Conservation (phyloP, 2,797 vertebrate species). For the Salmo trutta region DNA sequence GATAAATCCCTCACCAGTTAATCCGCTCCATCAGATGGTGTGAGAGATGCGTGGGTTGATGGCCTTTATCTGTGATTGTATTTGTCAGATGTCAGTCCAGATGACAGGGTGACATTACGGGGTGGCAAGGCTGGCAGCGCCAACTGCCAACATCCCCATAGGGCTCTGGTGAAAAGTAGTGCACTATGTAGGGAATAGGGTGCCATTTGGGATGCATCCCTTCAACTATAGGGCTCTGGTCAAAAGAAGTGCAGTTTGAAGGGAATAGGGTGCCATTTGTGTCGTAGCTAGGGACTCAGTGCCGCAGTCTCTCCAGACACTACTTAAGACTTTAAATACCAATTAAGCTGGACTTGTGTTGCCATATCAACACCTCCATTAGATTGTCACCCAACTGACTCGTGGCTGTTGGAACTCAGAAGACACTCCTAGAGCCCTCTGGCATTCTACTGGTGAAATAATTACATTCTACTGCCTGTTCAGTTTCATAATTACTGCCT, state of each 20-base stretch:
- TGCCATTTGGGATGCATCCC: not conserved
- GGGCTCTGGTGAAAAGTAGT: too few species aligned
- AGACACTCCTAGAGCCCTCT: conserved; percentile 41
- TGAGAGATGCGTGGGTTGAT: conserved; percentile 13
- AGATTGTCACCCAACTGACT: conserved; percentile 36
- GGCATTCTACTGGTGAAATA: conserved; percentile 66
- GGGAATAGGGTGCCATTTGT: too few species aligned
- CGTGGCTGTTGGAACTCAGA: not conserved
- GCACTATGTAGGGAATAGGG: not conserved
- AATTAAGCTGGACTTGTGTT: conserved; percentile 17
- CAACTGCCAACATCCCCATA: not conserved
- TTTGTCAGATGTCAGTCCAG: not conserved
- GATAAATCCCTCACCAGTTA: conserved; percentile 30
- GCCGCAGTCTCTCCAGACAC: too few species aligned
- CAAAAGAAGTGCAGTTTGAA: too few species aligned
- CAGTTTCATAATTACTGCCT: conserved; percentile 66
- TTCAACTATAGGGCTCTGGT: not conserved
- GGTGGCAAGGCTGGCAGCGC: not conserved
- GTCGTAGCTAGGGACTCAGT: too few species aligned
- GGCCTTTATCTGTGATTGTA: not conserved
- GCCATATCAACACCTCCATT: conserved; percentile 56
- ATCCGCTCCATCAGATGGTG: conserved; percentile 42
- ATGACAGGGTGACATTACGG: not conserved
- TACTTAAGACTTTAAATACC: not conserved
- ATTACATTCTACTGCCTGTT: conserved; percentile 61